Conservation (phyloP, 2,797 vertebrate genomes). For the Pyrocephalus nanus region DNA sequence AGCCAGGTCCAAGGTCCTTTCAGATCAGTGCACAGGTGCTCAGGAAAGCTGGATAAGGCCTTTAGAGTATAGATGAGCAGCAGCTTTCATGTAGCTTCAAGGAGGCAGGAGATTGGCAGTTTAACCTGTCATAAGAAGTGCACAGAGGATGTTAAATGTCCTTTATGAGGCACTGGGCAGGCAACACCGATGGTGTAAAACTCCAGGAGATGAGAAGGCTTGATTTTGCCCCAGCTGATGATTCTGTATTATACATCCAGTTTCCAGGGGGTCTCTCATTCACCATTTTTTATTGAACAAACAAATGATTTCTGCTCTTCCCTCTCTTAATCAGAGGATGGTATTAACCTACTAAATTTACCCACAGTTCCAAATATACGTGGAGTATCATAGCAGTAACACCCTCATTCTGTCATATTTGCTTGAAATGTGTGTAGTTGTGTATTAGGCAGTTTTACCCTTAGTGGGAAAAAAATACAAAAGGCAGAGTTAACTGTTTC, state of each 20-base stretch:
- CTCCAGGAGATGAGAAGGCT: background rate
- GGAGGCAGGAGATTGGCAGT: background rate
- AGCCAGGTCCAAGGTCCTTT: background rate
- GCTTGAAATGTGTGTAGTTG: slow-evolving; percentile 56
- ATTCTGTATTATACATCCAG: background rate
- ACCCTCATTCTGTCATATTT: slow-evolving; percentile 70
- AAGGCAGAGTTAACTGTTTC: background rate
- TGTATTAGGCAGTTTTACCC: slow-evolving; percentile 43
- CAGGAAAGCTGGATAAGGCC: background rate
- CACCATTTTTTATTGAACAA: background rate
- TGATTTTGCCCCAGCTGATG: accelerated
- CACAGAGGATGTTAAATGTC: background rate
- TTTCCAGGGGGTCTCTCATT: background rate
- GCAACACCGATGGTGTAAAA: accelerated
- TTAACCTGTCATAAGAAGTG: background rate
- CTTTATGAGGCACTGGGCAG: background rate
- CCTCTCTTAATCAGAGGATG: background rate
- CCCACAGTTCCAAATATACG: background rate
- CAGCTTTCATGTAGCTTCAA: background rate
- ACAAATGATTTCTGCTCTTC: background rate
- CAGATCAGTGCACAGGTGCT: background rate
- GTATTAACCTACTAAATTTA: slow-evolving; percentile 22
- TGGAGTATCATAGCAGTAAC: slow-evolving; percentile 28
- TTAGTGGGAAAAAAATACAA: slow-evolving; percentile 3
- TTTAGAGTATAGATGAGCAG: background rate